These are phyloP conservation scores for Gnathonemus longibarbis DNA, from an alignment of 2,113 vertebrate genomes.

Conservation along the genomic window DNA sequence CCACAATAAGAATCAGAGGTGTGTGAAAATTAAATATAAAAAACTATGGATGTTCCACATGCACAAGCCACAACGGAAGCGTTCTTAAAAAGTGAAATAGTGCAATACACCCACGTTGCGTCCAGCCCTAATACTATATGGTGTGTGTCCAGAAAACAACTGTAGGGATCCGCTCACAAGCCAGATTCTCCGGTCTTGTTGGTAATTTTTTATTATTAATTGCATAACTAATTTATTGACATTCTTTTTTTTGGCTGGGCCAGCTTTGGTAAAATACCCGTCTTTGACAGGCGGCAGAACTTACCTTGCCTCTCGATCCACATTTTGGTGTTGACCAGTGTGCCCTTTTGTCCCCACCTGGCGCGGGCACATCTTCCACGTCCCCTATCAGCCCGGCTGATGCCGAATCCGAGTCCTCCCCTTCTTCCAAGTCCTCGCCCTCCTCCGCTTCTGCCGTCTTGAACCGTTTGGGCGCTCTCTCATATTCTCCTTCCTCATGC, in stretches of 20 bases:
- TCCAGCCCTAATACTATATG: neutral
- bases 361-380: neutral
- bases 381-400: conserved; percentile 16
- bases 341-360: conserved; percentile 19
- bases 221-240: neutral
- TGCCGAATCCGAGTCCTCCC: conserved; percentile 32
- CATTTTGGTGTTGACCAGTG: conserved; percentile 19
- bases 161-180: neutral
- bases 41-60: neutral
- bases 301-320: conserved; percentile 24
- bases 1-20: neutral
- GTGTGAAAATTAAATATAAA: neutral
- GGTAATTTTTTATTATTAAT: neutral
- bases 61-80: neutral
- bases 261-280: neutral
- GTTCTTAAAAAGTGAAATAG: neutral
- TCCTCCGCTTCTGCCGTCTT: conserved; percentile 57
- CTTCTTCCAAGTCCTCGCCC: conserved; percentile 51
- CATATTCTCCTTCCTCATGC: conserved; percentile 64
- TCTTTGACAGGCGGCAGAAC: neutral
- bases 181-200: neutral
- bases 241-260: neutral
- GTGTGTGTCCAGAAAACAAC: neutral
- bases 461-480: conserved; percentile 68
- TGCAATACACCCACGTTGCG: neutral